A percentile compares a stretch with the other conserved stretches of the same genome.
phyloP scores from a whole-genome alignment of 1,140 invertebrate genomes.

The Ganaspis sp. region DNA sequence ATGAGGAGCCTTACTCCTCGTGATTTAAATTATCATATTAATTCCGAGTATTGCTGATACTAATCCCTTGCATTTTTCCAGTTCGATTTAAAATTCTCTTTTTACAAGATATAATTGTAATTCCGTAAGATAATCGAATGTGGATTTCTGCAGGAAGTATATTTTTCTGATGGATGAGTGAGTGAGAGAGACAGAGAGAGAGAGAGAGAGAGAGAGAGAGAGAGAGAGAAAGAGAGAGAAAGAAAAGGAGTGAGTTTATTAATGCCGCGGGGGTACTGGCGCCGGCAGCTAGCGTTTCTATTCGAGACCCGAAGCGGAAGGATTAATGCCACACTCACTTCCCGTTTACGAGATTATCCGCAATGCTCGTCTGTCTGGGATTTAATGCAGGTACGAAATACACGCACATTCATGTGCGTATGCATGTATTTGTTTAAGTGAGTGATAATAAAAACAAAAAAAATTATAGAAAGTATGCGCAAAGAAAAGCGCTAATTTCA shows the following conservation, averaged over 20 bases:
- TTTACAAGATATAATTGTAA: neutral
- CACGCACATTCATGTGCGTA: neutral
- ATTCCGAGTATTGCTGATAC: neutral
- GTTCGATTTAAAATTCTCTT: neutral
- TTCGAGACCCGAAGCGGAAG: constrained; percentile 52
- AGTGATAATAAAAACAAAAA: neutral
- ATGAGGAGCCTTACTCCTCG: no score
- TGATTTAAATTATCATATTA: neutral
- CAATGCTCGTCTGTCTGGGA: constrained; percentile 54
- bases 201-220: neutral
- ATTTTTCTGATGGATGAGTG: constrained; percentile 54
- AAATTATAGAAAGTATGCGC: neutral
- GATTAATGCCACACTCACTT: constrained; percentile 65
- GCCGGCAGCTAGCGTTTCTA: constrained; percentile 41
- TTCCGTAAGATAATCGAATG: constrained; percentile 44
- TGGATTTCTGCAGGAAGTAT: constrained; percentile 39
- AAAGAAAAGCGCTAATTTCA: neutral
- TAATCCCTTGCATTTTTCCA: neutral
- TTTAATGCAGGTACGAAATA: constrained; percentile 50
- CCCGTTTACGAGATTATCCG: constrained; percentile 66
- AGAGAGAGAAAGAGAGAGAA: no score
- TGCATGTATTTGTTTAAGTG: neutral
- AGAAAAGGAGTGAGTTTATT: constrained; percentile 47
- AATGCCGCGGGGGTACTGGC: constrained; percentile 51
- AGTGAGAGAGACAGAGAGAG: neutral